These are phyloP conservation scores for Protosalanx chinensis DNA, from an alignment of 2,797 vertebrate species.

Conservation along the genomic window DNA sequence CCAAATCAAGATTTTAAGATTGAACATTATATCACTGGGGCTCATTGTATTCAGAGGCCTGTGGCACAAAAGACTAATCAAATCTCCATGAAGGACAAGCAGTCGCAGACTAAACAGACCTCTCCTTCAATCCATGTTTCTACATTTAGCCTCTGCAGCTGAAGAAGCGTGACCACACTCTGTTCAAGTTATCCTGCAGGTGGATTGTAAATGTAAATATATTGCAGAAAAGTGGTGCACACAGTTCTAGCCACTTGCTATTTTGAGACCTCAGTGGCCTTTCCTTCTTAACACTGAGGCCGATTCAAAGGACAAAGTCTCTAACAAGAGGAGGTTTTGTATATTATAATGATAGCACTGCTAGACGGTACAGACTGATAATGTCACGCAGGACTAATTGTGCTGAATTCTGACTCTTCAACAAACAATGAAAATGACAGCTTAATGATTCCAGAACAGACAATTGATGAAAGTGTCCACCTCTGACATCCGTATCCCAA, in stretches of 20 bases:
- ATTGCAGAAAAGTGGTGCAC: not conserved
- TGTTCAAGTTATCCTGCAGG: not conserved
- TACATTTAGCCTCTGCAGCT: constrained; percentile 28
- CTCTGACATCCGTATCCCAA: constrained; percentile 39
- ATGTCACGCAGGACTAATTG: constrained; percentile 46
- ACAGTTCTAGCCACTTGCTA: not conserved
- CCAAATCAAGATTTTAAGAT: constrained; percentile 46
- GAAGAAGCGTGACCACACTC: constrained; percentile 14
- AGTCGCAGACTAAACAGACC: constrained; percentile 32
- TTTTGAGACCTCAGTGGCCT: not conserved
- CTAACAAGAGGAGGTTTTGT: no score
- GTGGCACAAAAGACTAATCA: constrained; percentile 46
- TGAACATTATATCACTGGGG: constrained; percentile 30
- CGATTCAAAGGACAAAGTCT: no score
- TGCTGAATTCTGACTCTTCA: constrained; percentile 39
- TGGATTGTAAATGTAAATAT: not conserved
- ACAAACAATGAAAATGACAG: constrained; percentile 39
- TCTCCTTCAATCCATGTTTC: constrained; percentile 34
- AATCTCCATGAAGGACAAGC: constrained; percentile 49
- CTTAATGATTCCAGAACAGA: constrained; percentile 20
- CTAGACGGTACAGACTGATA: no score
- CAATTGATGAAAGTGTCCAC: constrained; percentile 36
- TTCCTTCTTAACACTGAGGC: not conserved
- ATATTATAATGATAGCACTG: no score
- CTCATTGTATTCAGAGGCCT: constrained; percentile 46